Conservation (phyloP, 2,797 vertebrate genomes). For the Tympanoctomys barrerae region DNA sequence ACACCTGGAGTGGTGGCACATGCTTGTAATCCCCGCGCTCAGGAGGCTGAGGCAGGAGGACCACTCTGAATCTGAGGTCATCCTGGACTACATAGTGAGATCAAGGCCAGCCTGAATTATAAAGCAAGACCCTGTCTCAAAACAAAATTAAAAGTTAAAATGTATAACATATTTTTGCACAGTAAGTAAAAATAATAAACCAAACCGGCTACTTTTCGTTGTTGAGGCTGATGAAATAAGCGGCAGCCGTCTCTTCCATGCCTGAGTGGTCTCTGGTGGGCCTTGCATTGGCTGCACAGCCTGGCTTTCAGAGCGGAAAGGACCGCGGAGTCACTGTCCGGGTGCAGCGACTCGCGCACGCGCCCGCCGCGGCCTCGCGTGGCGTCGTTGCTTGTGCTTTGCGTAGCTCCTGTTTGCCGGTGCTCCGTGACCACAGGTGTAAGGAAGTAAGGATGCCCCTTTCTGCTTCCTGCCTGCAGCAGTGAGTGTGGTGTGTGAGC, state of each 20-base stretch:
- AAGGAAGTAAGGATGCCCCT: conserved; percentile 67
- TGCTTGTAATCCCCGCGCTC: neutral
- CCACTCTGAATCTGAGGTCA: neutral
- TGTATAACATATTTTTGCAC: neutral
- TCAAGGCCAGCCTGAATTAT: neutral
- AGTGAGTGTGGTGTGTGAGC: neutral
- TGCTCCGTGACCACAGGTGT: conserved; percentile 62
- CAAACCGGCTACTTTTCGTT: neutral
- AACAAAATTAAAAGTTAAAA: neutral
- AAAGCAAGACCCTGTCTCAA: neutral
- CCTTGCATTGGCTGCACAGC: neutral
- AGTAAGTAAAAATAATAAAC: neutral
- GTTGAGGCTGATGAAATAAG: neutral
- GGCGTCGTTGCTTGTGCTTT: conserved; percentile 1
- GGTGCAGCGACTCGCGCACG: neutral
- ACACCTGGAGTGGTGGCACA: neutral
- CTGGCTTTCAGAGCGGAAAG: conserved; percentile 35
- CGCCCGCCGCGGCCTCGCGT: neutral
- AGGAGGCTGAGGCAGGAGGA: neutral
- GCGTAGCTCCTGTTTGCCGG: conserved; percentile 50
- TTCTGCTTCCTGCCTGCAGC: conserved; percentile 34
- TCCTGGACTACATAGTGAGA: neutral
- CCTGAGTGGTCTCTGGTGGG: neutral
- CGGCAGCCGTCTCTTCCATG: conserved; percentile 11
- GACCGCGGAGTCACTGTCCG: neutral